Base-by-base conservation (phyloP, 2,113 vertebrate genomes). In the Cacatua alba region DNA sequence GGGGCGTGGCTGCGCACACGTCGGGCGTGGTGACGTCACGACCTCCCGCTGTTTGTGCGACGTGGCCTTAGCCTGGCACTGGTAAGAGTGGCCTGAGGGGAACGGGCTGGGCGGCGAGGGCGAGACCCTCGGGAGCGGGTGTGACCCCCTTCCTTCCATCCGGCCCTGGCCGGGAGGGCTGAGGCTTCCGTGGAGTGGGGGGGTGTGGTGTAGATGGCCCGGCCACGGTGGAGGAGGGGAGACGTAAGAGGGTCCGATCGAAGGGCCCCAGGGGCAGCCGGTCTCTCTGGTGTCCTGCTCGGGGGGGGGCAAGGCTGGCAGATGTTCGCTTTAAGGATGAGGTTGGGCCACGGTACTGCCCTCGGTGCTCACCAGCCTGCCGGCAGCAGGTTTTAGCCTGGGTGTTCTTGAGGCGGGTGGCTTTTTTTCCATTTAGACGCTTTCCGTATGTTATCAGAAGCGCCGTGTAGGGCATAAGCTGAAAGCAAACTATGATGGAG, bases 361-460 rank as follows among this genome's bases (percentile, higher is more conserved):
- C 7, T 17, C 20, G 2, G 17, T 5, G 59, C 39, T 37, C 80
- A 1, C 8, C 67, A 3, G 0, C 6, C 18, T 33, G 8, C 13
- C 21, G 2, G 24, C 23, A 7, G 65, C n/a, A 4, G 35, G n/a
- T 24, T 37, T 23, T 10, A 68, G 18, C 28, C 0, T 5, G 18
- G 35, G 10, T 0, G n/a, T 5, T 49, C 37, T 21, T 17, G 37
- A n/a, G 11, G 37, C 1, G 3, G 17, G 25, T 6, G 49, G 0
- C 39, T 4, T 41, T 23, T 2, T 13, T 24, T 19, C 21, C n/a
- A 0, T 43, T 29, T 2, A 9, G 29, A 13, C 1, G 2, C 7
- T 11, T 29, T 29, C 20, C 3, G 6, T 24, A 6, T 4, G 29
- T 4, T 17, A 5, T 18, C 17, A 7, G 62, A 31, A 74, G 11